Conservation (phyloP, 2,888 invertebrate genomes). For the Melieria picta region DNA sequence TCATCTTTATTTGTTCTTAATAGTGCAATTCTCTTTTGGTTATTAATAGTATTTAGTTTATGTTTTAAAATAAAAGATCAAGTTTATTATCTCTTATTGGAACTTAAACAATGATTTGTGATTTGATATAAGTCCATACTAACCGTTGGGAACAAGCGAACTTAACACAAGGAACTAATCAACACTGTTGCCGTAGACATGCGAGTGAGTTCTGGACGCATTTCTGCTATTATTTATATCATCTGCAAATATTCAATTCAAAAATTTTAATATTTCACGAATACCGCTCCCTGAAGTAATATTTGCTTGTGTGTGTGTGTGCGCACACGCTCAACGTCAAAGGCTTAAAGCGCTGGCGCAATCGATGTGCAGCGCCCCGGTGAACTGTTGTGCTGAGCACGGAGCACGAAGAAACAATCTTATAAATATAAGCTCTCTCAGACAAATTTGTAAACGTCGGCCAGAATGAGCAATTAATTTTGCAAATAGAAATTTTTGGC, state of each 20-base stretch:
- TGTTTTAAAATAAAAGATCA: too few species aligned
- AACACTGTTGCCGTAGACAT: constrained; percentile 68
- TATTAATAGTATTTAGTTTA: too few species aligned
- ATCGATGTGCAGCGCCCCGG: not conserved
- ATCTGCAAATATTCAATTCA: constrained; percentile 53
- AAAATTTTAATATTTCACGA: constrained; percentile 45
- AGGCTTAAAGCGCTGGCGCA: constrained; percentile 34
- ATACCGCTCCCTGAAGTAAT: constrained; percentile 24
- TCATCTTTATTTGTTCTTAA: too few species aligned
- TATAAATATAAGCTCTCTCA: too few species aligned
- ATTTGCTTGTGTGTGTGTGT: not conserved
- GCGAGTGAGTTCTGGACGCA: constrained; percentile 66
- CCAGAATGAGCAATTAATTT: too few species aligned
- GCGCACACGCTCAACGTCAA: constrained; percentile 34
- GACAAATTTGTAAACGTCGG: too few species aligned
- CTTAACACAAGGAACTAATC: constrained; percentile 46
- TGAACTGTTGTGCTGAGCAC: too few species aligned
- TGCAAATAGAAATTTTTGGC: too few species aligned
- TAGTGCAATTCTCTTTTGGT: too few species aligned
- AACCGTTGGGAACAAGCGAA: constrained; percentile 52
- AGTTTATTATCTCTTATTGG: too few species aligned
- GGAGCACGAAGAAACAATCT: too few species aligned
- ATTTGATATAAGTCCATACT: constrained; percentile 22
- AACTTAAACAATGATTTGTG: too few species aligned
- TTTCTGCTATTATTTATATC: constrained; percentile 66